These are phyloP conservation scores for Pyrrhosoma nymphula DNA, from an alignment of 2,888 invertebrate genomes.

Conservation along the genomic window DNA sequence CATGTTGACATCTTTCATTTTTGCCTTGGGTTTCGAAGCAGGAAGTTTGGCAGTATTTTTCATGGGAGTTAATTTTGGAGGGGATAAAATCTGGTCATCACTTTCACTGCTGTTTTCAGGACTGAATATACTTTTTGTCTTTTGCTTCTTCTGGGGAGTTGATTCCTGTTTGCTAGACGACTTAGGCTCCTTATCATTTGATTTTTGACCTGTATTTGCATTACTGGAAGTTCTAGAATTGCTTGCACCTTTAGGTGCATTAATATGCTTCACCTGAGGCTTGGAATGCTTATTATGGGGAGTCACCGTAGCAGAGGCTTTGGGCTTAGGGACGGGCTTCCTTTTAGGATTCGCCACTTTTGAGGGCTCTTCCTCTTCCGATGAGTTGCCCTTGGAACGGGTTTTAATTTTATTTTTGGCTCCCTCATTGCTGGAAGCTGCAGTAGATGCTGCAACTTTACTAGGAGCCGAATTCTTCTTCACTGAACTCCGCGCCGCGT, in stretches of 20 bases:
- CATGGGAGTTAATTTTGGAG: conserved; percentile 77
- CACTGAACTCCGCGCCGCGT: conserved; percentile 41
- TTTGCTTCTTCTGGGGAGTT: conserved; percentile 74
- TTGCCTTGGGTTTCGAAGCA: conserved; percentile 69
- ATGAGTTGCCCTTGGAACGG: conserved; percentile 79
- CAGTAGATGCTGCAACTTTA: conserved; percentile 42
- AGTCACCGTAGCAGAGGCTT: conserved; percentile 76
- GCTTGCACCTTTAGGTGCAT: conserved; percentile 78
- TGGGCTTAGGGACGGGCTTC: conserved; percentile 82
- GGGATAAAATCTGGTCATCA: conserved; percentile 75
- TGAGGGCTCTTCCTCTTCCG: conserved; percentile 81
- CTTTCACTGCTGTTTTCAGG: conserved; percentile 88
- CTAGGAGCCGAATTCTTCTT: conserved; percentile 49
- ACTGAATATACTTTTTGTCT: conserved; percentile 84
- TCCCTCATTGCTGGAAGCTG: conserved; percentile 33
- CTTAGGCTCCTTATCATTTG: conserved; percentile 77
- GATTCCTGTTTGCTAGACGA: conserved; percentile 75
- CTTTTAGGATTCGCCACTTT: conserved; percentile 75
- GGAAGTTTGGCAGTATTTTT: conserved; percentile 76
- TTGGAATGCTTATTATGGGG: conserved; percentile 75
- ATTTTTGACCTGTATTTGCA: conserved; percentile 78
- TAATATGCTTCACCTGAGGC: conserved; percentile 69
- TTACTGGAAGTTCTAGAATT: conserved; percentile 79
- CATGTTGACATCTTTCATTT: conserved; percentile 77
- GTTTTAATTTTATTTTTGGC: conserved; percentile 66